Evolutionary conservation across 2,888 invertebrate species (phyloP), one percentile per base, ranked within the genome.

Genomic region (Melanostoma scalare): DNA sequence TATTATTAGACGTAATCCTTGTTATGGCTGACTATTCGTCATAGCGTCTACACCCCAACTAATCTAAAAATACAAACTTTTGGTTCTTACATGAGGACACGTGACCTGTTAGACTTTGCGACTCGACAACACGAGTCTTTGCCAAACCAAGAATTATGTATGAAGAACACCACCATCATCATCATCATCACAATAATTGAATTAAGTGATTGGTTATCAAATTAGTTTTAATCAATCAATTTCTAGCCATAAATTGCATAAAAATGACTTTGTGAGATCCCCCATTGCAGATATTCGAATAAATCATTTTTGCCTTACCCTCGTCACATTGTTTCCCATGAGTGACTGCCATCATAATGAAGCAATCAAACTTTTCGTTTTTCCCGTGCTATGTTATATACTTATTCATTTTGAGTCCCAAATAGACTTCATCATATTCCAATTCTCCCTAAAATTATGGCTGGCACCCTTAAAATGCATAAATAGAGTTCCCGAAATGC

Each of bases 311-410:
- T 38, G 5, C 9, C 38, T 46, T 6, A 9, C 58, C 44, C 65
- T 36, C 48, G 46, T 46, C 53, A 35, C 20, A 55, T 33, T 20
- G 38, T 44, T 44, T 60, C 50, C 46, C 38, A 61, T 73, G 61
- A 77, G 5, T 50, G 65, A 46, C 71, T 44, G 61, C 81, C 81
- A 63, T 76, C 71, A 72, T 76, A 56, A 81, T 81, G 36, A 53
- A 68, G 67, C 61, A 76, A 81, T 76, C 55, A 81, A 20, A 20
- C 44, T 72, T 55, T 6, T 40, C 20, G 31, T 46, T 31, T 67
- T 73, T 68, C 71, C 50, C 72, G 68, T 81, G 76, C 72, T 48
- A 71, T 48, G 53, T 20, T 20, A 20, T 20, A 1, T 20, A 20
- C 20, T 20, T 20, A 20, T 20, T 20, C 52, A 55, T 50, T 48